phyloP scores from a whole-genome alignment of 2,888 invertebrate genomes.

The Mechanitis messenoides region DNA sequence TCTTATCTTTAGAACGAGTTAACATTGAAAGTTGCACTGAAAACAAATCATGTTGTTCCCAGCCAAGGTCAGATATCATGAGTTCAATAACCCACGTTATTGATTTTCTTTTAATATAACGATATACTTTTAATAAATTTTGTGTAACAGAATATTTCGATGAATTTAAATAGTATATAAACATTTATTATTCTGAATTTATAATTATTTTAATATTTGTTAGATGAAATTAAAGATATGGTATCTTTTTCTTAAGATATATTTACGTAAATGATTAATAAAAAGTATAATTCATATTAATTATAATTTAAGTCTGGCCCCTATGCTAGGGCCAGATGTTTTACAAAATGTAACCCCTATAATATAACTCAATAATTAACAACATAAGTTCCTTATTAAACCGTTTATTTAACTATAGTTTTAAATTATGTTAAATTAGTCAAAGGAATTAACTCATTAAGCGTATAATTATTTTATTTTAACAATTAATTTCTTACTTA shows the following conservation, averaged over 20 bases:
- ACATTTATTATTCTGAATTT: no score
- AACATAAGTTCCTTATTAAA: neutral
- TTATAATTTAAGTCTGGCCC: constrained; percentile 20
- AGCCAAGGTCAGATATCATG: constrained; percentile 19
- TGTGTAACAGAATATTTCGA: no score
- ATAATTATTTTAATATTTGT: no score
- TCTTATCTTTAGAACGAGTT: neutral
- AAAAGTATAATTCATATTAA: constrained; percentile 8
- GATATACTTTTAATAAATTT: neutral
- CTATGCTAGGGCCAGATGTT: constrained; percentile 11
- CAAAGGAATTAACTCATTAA: no score
- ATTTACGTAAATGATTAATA: no score
- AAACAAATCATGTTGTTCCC: constrained; percentile 13
- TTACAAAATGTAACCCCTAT: constrained; percentile 7
- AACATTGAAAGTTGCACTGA: constrained; percentile 5
- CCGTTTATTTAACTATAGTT: no score
- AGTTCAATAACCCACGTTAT: constrained; percentile 17
- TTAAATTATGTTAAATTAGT: no score
- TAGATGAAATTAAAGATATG: no score
- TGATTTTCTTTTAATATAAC: constrained; percentile 12
- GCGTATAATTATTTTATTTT: no score
- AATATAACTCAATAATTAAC: neutral
- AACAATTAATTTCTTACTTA: no score
- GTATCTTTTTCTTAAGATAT: no score
- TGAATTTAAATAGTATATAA: no score